Percentiles rank a stretch among this genome's conserved stretches.
Conservation (phyloP, 2,888 invertebrate genomes). For the Notocelia uddmanniana region DNA sequence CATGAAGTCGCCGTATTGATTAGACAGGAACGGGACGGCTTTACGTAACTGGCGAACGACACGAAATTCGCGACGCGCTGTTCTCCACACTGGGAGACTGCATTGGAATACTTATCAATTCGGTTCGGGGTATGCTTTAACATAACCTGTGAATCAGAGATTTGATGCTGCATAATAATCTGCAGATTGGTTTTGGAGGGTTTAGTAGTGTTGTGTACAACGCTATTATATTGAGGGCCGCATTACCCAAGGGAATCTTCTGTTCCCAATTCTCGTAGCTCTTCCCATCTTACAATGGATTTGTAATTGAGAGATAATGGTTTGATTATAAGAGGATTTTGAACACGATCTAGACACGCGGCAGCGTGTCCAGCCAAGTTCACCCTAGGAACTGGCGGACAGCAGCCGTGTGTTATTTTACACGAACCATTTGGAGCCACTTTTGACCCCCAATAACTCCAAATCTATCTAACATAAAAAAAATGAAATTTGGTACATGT, state of each 20-base stretch:
- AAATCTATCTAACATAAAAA: too few species aligned
- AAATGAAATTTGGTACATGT: too few species aligned
- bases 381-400: too few species aligned
- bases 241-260: conserved; percentile 5
- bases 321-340: conserved; percentile 11
- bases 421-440: too few species aligned
- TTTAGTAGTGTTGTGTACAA: background rate
- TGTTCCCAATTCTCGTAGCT: conserved; percentile 11
- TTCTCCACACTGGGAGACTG: conserved; percentile 68
- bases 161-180: too few species aligned
- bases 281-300: conserved; percentile 18
- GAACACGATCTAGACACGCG: too few species aligned
- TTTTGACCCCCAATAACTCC: too few species aligned
- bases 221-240: conserved; percentile 5
- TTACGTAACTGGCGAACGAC: conserved; percentile 72
- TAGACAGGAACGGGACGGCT: conserved; percentile 72
- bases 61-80: conserved; percentile 60
- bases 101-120: conserved; percentile 52
- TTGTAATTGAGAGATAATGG: conserved; percentile 21
- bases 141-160: background rate
- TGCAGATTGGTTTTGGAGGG: conserved; percentile 1
- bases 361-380: too few species aligned
- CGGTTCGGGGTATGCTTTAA: conserved; percentile 15
- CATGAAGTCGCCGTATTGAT: conserved; percentile 79
- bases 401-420: too few species aligned